These are phyloP conservation scores for Napeogenes inachia DNA, from an alignment of 2,888 invertebrate genomes.

Conservation along the genomic window DNA sequence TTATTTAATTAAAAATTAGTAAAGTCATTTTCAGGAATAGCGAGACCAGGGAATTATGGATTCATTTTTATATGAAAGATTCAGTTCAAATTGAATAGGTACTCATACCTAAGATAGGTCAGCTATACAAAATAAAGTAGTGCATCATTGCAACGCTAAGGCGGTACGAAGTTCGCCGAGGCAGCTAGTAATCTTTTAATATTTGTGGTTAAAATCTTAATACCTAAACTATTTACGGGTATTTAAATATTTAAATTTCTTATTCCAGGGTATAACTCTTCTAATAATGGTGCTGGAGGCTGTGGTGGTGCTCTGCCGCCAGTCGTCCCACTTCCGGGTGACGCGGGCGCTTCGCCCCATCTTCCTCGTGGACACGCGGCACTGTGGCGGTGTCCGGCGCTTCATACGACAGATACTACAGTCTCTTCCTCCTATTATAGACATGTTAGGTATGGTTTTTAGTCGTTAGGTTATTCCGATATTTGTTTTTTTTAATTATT, in stretches of 20 bases:
- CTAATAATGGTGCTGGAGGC: slow-evolving; percentile 90
- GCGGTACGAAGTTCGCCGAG: no score
- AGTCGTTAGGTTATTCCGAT: neutral
- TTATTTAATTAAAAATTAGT: no score
- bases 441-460: slow-evolving; percentile 82
- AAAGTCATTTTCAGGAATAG: no score
- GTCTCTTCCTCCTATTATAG: slow-evolving; percentile 90
- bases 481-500: neutral
- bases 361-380: slow-evolving; percentile 90
- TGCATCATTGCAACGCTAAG: no score
- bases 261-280: slow-evolving; percentile 82
- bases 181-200: neutral
- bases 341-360: slow-evolving; percentile 93
- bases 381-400: slow-evolving; percentile 86
- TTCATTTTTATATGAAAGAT: no score
- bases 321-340: slow-evolving; percentile 90
- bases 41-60: no score
- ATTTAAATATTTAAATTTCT: neutral
- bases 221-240: no score
- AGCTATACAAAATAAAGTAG: no score
- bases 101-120: no score
- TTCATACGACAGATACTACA: slow-evolving; percentile 89
- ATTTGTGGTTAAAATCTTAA: neutral
- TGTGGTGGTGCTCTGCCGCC: slow-evolving; percentile 85
- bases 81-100: no score